Evolutionary conservation across 2,113 vertebrate genomes (phyloP).

Genomic region (Phylloscopus trochiloides): DNA sequence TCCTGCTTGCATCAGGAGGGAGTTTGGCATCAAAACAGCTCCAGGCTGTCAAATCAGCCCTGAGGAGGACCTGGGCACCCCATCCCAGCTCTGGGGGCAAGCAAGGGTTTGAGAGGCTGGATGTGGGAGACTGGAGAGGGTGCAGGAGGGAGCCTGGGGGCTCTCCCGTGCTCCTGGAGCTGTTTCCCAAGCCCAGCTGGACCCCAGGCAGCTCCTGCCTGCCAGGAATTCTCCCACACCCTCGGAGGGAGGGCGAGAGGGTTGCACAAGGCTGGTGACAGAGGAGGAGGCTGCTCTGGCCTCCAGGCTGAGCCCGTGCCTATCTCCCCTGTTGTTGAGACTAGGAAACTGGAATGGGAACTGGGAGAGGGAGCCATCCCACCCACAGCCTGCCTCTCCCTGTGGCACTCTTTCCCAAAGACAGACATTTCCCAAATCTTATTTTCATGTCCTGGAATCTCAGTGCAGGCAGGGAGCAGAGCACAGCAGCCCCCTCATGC

Average conservation of each 20-base stretch:
- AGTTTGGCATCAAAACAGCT: not conserved
- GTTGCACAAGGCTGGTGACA: not conserved
- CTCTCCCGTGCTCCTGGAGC: not conserved
- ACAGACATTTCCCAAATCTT: not conserved
- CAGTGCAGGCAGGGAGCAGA: not conserved
- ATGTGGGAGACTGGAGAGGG: not conserved
- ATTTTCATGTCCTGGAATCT: not conserved
- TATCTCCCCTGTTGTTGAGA: not conserved
- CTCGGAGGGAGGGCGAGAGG: not conserved
- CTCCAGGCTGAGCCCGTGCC: not conserved
- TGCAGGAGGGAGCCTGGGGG: not conserved
- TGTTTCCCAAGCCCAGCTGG: slow-evolving; percentile 13
- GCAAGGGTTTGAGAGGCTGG: not conserved
- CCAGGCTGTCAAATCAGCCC: not conserved
- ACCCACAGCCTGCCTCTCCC: not conserved
- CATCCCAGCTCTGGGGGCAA: not conserved
- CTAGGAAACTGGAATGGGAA: not conserved
- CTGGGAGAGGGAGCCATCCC: not conserved
- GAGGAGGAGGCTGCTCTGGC: slow-evolving; percentile 6
- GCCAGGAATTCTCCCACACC: not conserved
- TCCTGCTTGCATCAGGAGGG: not conserved
- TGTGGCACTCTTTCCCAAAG: not conserved
- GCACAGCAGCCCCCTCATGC: accelerated
- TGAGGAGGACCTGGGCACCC: not conserved
- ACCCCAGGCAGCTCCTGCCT: not conserved